Base-by-base conservation (phyloP, 2,888 invertebrate species). In the Zele albiditarsus region DNA sequence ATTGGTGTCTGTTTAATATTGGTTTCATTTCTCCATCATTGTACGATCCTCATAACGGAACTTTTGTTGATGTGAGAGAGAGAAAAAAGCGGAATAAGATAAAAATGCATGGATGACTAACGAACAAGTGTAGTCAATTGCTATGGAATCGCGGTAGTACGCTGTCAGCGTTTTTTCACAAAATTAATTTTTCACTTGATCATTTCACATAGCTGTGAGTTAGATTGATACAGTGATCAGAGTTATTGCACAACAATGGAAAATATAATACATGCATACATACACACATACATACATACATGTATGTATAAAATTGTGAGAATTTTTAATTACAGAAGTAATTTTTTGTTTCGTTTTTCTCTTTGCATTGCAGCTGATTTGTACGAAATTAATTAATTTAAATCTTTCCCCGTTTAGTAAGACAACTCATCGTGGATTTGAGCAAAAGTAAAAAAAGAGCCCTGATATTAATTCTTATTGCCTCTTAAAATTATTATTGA, bases 1-100 rank as follows among this genome's bases (percentile, higher is more conserved):
- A 73, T 69, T 38, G 58, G 71, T 27, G 57, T 73, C 12, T 57
- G 38, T 63, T 66, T 57, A 16, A 20, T 66, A 72, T 66, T 31
- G 31, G 66, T 66, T 57, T 27, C 23, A 12, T 12, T n/a, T 27
- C 28, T 28, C 60, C 60, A 60, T 60, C 28, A n/a, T 28, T 28
- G n/a, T 53, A 20, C n/a, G 6, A 53, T n/a, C 53, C n/a, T 53
- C 10, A 6, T 20, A 8, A 53, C 20, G 53, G 8, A 53, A n/a
- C 6, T 20, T 20, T 20, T 53, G 12, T 38, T 38, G 8, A 38
- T 8, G 23, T 42, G 12, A 42, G 12, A 10, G 42, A 42, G 12
- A 42, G 12, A 2, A 12, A 10, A 12, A 4, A 42, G 12, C n/a
- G 5, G 12, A 42, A 10, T 12, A 42, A 4, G 42, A 42, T 12